Evolutionary conservation across 2,888 invertebrate species (phyloP).

Genomic region (Hydriomena furcata): DNA sequence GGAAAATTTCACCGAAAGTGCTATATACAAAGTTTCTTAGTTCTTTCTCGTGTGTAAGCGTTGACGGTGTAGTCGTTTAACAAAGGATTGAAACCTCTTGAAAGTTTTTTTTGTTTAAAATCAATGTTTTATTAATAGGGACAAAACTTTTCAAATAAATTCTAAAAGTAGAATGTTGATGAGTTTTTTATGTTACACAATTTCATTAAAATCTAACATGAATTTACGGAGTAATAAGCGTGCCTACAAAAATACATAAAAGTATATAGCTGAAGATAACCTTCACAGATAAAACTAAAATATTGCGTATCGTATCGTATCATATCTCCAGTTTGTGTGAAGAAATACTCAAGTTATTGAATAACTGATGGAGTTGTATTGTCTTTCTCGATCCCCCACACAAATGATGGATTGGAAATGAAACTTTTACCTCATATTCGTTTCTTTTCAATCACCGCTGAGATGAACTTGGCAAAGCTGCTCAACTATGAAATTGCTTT

Average conservation of each 20-base stretch:
- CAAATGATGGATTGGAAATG: constrained; percentile 52
- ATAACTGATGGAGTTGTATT: constrained; percentile 46
- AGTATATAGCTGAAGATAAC: too few relatives aligned
- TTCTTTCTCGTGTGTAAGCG: constrained; percentile 40
- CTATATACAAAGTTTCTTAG: constrained; percentile 49
- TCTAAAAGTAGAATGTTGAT: too few relatives aligned
- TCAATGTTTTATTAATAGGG: too few relatives aligned
- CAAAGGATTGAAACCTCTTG: constrained; percentile 1
- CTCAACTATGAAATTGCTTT: constrained; percentile 31
- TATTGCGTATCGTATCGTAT: constrained; percentile 21
- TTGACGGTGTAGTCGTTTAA: constrained; percentile 1
- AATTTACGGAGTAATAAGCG: too few relatives aligned
- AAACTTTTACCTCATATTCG: constrained; percentile 53
- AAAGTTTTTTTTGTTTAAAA: not conserved
- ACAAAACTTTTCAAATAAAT: too few relatives aligned
- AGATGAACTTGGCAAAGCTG: constrained; percentile 29
- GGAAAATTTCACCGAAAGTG: constrained; percentile 62
- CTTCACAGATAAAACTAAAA: constrained; percentile 12
- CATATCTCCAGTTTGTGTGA: constrained; percentile 19
- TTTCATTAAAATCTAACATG: too few relatives aligned
- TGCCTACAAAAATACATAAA: too few relatives aligned
- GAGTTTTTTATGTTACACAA: too few relatives aligned
- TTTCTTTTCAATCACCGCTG: constrained; percentile 55
- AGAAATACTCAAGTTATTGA: constrained; percentile 32
- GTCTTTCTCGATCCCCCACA: constrained; percentile 45